Evolutionary conservation across 2,797 vertebrate species (phyloP), one percentile per base, ranked within the genome.

Genomic region (Bucorvus abyssinicus): DNA sequence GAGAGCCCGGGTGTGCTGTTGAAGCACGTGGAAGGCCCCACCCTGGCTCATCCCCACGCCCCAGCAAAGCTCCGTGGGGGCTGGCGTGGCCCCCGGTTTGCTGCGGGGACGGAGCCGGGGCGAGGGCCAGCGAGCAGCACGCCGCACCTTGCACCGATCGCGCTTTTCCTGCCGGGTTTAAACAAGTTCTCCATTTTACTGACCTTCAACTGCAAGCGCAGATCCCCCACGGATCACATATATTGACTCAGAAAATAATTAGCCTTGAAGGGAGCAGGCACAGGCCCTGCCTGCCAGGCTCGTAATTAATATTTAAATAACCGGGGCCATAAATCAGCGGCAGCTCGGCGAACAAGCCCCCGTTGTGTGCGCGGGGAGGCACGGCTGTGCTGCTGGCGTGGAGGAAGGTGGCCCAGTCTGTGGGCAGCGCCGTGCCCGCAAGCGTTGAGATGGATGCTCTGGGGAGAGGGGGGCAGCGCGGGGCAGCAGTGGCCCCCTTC

Each of bases 161-260:
- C 0, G 7, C 71, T 85, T 77, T 84, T 73, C 61, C 68, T 59
- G 94, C 83, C 1, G 1, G 36, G 42, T 95, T 94, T 91, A 45
- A 95, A 80, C 91, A 84, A 76, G 49, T 29, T 80, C 89, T 89
- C 57, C 7, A 6, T 52, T 82, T 94, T 65, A 55, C 82, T 32
- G 87, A 92, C 91, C 91, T 90, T 80, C 61, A 45, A 23, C 69
- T 32, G 7, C 90, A 47, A 32, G 36, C 59, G 10, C 75, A 26
- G 78, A 65, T 77, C 88, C 81, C 92, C 90, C 0, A 2, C 2
- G 74, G 92, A 75, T 74, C 79, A 5, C 81, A 76, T 55, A 40
- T 88, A 92, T 94, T 96, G 94, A 91, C 95, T 90, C 69, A 57
- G 84, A 84, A 97, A 96, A 95, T 87, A 93, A 96, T 93, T 86